These are phyloP conservation scores for Crematogaster levior DNA, from an alignment of 2,888 invertebrate genomes.

Conservation along the genomic window DNA sequence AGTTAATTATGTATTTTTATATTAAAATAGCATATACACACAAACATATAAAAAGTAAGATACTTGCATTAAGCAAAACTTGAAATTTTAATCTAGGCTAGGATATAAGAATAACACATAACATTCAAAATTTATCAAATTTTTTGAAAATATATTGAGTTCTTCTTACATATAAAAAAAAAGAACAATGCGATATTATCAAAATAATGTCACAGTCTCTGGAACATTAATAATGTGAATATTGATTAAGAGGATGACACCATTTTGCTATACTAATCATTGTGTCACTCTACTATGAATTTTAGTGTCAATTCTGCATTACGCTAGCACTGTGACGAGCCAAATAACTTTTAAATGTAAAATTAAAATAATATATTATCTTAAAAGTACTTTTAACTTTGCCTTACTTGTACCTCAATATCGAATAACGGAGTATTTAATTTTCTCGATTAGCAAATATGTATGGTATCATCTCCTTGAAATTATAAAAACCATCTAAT, in stretches of 20 bases:
- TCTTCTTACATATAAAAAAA: constrained; percentile 81
- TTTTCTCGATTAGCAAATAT: constrained; percentile 53
- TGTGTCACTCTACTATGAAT: constrained; percentile 81
- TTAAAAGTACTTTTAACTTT: constrained; percentile 79
- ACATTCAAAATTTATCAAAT: constrained; percentile 82
- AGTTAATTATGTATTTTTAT: constrained; percentile 86
- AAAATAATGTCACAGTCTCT: constrained; percentile 81
- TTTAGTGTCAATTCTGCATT: constrained; percentile 85
- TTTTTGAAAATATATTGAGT: constrained; percentile 83
- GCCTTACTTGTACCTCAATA: constrained; percentile 71
- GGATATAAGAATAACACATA: constrained; percentile 79
- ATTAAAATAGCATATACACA: constrained; percentile 85
- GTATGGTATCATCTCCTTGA: constrained; percentile 44
- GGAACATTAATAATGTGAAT: constrained; percentile 78
- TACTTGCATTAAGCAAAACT: constrained; percentile 68
- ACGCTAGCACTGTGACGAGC: constrained; percentile 85
- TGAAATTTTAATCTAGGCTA: constrained; percentile 80
- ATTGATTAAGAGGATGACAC: constrained; percentile 71
- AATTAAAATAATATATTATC: constrained; percentile 84
- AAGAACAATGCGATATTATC: constrained; percentile 76
- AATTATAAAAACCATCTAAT: constrained; percentile 42
- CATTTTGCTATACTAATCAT: constrained; percentile 79
- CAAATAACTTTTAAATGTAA: constrained; percentile 86
- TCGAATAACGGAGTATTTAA: constrained; percentile 62
- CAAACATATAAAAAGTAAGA: constrained; percentile 73